Evolutionary conservation across 2,113 vertebrate species (phyloP), one percentile per base, ranked within the genome.

Genomic region (Grus americana): DNA sequence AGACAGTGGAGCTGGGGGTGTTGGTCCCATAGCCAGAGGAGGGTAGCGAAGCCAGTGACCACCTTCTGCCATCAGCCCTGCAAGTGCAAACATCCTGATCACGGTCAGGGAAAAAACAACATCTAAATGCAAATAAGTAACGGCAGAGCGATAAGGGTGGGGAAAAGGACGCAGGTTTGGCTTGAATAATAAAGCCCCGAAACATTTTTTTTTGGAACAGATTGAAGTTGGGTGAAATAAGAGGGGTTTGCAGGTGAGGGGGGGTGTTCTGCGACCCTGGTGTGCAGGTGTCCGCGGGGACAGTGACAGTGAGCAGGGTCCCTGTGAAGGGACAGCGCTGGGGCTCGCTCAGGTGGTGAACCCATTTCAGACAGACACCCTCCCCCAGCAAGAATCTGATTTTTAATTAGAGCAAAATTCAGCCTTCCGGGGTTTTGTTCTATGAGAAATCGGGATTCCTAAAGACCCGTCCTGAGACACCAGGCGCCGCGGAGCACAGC

Each of bases 1-100:
- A 99, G 92, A 99, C 98, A 1, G 99, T 99, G 96, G 99, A 99
- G 97, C 99, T 99, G 75, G 99, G 99, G 1, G 99, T 99, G 95
- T 99, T 99, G 96, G 99, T 99, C 88, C 99, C 99, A 96, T 99
- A 99, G 97, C 99, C 99, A 49, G 99, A 99, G 24, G 99, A 99
- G 24, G 99, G 99, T 86, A 99, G 98, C 7, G 99, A 99, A 6
- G 99, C 99, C 83, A 99, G 98, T 26, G 99, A 99, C 99, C 99
- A 99, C 97, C 99, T 98, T 93, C 99, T 98, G 95, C 99, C 99
- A 89, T 99, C 99, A 58, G 99, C 99, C 98, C 99, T 99, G 97
- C 3, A 32, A 89, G 63, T 6, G 40, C 74, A 85, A 89, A 91
- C 2, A 4, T 4, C 32, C 4, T 3, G 0, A 4, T 95, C 57